phyloP scores from a whole-genome alignment of 2,888 invertebrate genomes.

The Fabriciana adippe region DNA sequence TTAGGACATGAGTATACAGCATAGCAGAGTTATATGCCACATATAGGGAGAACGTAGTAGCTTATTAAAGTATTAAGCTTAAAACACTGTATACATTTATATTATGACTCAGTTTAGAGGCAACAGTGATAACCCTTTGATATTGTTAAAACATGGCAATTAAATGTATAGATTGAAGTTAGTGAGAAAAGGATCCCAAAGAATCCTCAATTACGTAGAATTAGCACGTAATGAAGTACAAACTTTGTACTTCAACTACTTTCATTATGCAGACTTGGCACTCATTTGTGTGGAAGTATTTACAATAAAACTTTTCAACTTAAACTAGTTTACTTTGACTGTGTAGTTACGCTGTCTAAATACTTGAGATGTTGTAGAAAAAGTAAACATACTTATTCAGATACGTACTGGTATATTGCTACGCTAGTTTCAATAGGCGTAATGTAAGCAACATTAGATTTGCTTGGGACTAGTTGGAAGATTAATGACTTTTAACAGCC shows the following conservation, averaged over 20 bases:
- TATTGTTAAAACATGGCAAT: not conserved
- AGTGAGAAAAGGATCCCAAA: conserved; percentile 29
- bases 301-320: conserved; percentile 53
- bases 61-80: no score
- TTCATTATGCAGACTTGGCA: conserved; percentile 51
- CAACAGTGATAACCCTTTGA: no score
- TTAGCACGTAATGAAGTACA: conserved; percentile 45
- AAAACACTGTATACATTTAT: no score
- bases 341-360: conserved; percentile 29
- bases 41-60: no score
- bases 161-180: conserved; percentile 26
- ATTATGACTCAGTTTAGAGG: no score
- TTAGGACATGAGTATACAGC: no score
- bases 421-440: not conserved
- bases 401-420: not conserved
- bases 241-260: conserved; percentile 45
- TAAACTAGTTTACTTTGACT: conserved; percentile 45
- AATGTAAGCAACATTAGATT: not conserved
- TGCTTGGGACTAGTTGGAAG: not conserved
- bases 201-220: conserved; percentile 44
- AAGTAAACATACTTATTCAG: conserved; percentile 26
- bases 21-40: no score
- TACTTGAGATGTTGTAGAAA: conserved; percentile 27
- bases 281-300: conserved; percentile 55
- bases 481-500: not conserved